These are phyloP conservation scores for Phrixothrix hirtus DNA, from an alignment of 2,888 invertebrate species.

Conservation along the genomic window DNA sequence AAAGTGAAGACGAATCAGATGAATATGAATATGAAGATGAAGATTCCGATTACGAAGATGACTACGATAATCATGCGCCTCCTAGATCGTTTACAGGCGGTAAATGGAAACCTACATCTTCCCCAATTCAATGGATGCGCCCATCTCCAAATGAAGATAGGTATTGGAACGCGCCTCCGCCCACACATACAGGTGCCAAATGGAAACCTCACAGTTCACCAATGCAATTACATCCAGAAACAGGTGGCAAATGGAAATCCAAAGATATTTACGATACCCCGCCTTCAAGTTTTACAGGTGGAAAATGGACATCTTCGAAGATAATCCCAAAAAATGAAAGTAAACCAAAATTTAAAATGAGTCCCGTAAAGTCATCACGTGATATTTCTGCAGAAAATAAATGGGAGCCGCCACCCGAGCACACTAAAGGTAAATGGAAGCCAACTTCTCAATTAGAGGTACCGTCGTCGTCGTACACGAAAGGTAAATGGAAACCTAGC, in stretches of 20 bases:
- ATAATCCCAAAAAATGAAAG: slow-evolving; percentile 7
- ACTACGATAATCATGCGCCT: slow-evolving; percentile 59
- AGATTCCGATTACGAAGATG: slow-evolving; percentile 60
- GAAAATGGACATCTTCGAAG: slow-evolving; percentile 71
- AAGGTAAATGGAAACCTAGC: slow-evolving; percentile 70
- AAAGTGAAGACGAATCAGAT: slow-evolving; percentile 50
- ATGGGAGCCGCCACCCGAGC: slow-evolving; percentile 57
- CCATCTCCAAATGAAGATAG: slow-evolving; percentile 38
- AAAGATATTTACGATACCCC: neutral
- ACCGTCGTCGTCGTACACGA: slow-evolving; percentile 59
- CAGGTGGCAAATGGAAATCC: slow-evolving; percentile 70
- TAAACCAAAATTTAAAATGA: slow-evolving; percentile 3
- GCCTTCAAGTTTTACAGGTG: slow-evolving; percentile 61
- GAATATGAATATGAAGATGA: slow-evolving; percentile 52
- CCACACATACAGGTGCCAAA: slow-evolving; percentile 65
- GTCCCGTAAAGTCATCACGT: slow-evolving; percentile 51
- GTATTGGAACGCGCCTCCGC: slow-evolving; percentile 63
- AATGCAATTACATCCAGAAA: slow-evolving; percentile 51
- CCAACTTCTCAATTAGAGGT: slow-evolving; percentile 41
- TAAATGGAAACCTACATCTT: slow-evolving; percentile 73
- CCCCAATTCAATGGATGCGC: slow-evolving; percentile 50
- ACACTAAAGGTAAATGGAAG: slow-evolving; percentile 70
- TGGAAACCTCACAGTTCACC: slow-evolving; percentile 59
- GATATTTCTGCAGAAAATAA: neutral
- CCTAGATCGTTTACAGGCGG: slow-evolving; percentile 65